phyloP scores from a whole-genome alignment of 1,140 invertebrate species.

The Lepidostoma basale region DNA sequence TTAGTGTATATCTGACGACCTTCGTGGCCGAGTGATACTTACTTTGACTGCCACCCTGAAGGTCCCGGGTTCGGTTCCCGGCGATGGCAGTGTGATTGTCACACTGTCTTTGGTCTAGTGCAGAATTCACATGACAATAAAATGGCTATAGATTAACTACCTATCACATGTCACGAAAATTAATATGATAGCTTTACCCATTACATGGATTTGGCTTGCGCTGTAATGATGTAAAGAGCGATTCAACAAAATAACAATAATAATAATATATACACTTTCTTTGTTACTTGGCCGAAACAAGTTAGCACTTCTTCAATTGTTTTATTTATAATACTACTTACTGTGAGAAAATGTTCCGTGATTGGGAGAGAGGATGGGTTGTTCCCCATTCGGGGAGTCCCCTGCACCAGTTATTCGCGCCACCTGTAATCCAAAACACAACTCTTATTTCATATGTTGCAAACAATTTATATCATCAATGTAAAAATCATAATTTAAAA shows the following conservation, averaged over 20 bases:
- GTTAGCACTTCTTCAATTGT: background rate
- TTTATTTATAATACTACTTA: background rate
- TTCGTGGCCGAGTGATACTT: no score
- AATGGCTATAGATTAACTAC: background rate
- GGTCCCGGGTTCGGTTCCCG: no score
- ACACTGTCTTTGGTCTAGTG: no score
- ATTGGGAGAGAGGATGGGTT: constrained; percentile 16
- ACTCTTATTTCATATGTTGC: background rate
- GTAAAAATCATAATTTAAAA: background rate
- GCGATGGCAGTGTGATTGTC: no score
- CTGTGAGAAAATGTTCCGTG: constrained; percentile 17
- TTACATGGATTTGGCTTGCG: no score
- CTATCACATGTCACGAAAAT: background rate
- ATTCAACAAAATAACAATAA: background rate
- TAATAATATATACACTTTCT: background rate
- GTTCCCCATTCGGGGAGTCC: constrained; percentile 5
- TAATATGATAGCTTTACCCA: background rate
- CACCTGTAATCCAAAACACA: no score
- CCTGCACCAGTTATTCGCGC: background rate
- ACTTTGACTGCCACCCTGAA: no score
- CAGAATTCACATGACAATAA: no score
- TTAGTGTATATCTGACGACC: no score
- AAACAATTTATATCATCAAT: background rate
- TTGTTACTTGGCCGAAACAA: background rate
- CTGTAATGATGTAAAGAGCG: no score